Evolutionary conservation across 2,113 vertebrate species (phyloP).

Genomic region (Ariopsis seemanni): DNA sequence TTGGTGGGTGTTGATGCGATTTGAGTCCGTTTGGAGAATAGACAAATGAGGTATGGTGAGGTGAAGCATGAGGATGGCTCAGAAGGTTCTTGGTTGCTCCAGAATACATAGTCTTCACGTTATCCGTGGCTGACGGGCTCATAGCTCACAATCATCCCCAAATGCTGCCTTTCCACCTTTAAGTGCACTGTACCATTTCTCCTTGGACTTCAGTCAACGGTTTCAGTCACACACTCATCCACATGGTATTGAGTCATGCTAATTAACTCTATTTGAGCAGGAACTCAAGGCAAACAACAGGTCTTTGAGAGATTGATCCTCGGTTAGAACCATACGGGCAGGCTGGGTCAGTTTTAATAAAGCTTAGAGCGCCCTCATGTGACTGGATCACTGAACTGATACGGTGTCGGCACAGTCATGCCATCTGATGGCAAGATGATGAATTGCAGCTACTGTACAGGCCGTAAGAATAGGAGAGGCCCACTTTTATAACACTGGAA

Average conservation of each 20-base stretch:
- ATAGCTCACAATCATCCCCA: slow-evolving; percentile 46
- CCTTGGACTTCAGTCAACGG: background rate
- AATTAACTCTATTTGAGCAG: slow-evolving; percentile 21
- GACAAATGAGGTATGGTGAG: background rate
- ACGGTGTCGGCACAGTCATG: background rate
- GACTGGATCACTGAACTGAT: slow-evolving; percentile 28
- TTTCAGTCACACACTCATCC: background rate
- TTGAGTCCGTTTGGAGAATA: background rate
- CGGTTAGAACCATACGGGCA: slow-evolving; percentile 2
- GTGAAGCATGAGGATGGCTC: background rate
- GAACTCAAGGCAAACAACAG: slow-evolving; percentile 39
- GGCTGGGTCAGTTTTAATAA: slow-evolving; percentile 28
- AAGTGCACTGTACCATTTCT: background rate
- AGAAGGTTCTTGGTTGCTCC: slow-evolving; percentile 12
- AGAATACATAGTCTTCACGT: slow-evolving; percentile 39
- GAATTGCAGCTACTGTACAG: background rate
- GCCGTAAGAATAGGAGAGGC: background rate
- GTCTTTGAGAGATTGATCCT: slow-evolving; percentile 34
- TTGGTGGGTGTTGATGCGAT: background rate
- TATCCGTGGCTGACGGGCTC: slow-evolving; percentile 39
- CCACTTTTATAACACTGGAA: background rate
- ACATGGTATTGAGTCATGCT: slow-evolving; percentile 6
- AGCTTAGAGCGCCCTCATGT: slow-evolving; percentile 47
- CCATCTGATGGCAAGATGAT: slow-evolving; percentile 36
- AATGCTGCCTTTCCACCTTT: background rate